A percentile compares a stretch with the other conserved stretches of the same genome.
Evolutionary conservation across 1,140 invertebrate species (phyloP).

Genomic region (Bemisia tabaci): DNA sequence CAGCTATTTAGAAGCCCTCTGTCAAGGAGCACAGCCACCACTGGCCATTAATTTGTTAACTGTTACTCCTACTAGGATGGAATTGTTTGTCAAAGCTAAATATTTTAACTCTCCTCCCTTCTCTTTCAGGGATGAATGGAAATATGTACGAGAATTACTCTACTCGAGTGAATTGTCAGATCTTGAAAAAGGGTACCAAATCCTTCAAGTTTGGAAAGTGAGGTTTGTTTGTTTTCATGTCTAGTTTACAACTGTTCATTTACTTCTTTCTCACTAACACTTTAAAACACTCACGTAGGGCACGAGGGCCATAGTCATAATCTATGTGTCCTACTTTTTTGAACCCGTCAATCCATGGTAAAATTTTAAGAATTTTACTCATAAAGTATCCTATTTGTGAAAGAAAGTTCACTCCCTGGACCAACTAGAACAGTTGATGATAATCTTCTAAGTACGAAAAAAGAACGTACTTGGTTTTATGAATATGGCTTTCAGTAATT

Average conservation of each 20-base stretch:
- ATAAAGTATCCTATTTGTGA: not conserved
- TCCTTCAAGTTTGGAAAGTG: conserved; percentile 11
- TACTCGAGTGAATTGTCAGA: conserved; percentile 1
- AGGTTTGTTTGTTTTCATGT: conserved; percentile 6
- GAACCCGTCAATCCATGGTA: no score
- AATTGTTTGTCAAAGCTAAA: not conserved
- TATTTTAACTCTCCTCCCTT: not conserved
- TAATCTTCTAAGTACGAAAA: no score
- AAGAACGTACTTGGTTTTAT: no score
- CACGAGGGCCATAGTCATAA: not conserved
- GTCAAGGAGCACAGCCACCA: no score
- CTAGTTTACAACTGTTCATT: not conserved
- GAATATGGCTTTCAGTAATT: no score
- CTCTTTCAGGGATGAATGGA: conserved; percentile 13
- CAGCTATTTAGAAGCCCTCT: not conserved
- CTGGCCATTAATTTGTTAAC: no score
- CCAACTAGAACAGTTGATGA: no score
- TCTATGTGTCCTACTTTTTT: not conserved
- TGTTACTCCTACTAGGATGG: no score
- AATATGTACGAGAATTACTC: not conserved
- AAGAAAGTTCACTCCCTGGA: no score
- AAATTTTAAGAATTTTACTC: no score
- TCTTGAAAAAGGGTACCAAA: conserved; percentile 8
- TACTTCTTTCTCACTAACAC: not conserved
- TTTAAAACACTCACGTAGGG: not conserved